A percentile compares a stretch with the other conserved stretches of the same genome.
Evolutionary conservation across 37 sponge, comb jelly and placozoan species (phyloP).

Genomic region (Geodia barretti): DNA sequence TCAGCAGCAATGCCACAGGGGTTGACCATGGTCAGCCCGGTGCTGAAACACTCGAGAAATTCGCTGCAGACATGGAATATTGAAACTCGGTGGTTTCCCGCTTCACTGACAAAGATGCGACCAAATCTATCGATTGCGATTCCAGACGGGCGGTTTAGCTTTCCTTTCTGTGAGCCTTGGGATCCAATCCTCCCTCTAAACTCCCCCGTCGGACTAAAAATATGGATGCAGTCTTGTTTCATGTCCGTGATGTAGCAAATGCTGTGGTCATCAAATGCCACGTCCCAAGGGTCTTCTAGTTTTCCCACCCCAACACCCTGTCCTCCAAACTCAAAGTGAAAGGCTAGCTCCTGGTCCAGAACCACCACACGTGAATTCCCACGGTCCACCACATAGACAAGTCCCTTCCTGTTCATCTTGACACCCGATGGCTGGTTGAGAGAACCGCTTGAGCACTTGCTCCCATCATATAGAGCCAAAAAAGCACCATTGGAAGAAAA

Average conservation of each 20-base stretch:
- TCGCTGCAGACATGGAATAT: constrained; percentile 59
- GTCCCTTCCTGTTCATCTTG: constrained; percentile 22
- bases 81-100: constrained; percentile 60
- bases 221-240: constrained; percentile 39
- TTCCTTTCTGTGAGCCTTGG: constrained; percentile 58
- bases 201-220: constrained; percentile 29
- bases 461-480: constrained; percentile 23
- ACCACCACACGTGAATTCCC: constrained; percentile 52
- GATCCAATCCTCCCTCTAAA: constrained; percentile 55
- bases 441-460: not conserved
- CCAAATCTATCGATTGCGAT: constrained; percentile 56
- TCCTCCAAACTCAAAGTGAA: constrained; percentile 20
- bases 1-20: constrained; percentile 51
- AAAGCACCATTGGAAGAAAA: constrained; percentile 41
- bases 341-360: constrained; percentile 23
- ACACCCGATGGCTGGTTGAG: constrained; percentile 45
- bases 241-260: constrained; percentile 54
- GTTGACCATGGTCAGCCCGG: constrained; percentile 62
- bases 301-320: not conserved
- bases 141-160: constrained; percentile 55
- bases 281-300: constrained; percentile 55
- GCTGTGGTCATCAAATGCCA: constrained; percentile 52
- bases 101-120: constrained; percentile 58
- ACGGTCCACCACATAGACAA: constrained; percentile 57
- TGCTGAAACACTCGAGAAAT: constrained; percentile 64